Evolutionary conservation across 2,797 vertebrate genomes (phyloP), one percentile per base, ranked within the genome.

Genomic region (Coregonus ussuriensis): DNA sequence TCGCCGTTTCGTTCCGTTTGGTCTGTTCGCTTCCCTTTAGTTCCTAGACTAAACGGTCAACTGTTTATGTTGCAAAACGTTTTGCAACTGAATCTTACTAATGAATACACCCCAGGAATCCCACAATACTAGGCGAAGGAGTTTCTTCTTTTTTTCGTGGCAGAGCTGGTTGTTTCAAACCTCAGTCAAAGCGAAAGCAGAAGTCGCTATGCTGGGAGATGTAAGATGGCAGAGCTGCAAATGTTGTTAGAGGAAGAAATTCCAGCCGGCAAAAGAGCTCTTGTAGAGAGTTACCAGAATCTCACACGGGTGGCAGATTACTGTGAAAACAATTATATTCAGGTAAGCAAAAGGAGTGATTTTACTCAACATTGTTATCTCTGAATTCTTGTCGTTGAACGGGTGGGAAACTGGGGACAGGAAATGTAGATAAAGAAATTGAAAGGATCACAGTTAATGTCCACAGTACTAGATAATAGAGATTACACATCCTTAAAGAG

Each of bases 171-270:
- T 85, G 95, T 88, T 93, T 93, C 90, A 95, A 93, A 47, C 7
- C 41, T 47, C 41, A 47, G 41, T 92, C 94, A 92, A 86, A 91
- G 91, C 92, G 94, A 95, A 88, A 85, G 88, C 79, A 25, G 84
- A 89, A 85, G 87, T 95, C 94, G 95, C 94, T 94, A 95, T 95
- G 96, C 93, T 85, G 95, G 95, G 95, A 93, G 92, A 96, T 95
- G 95, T 94, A 98, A 97, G 96, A 98, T 99, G 98, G 98, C 97
- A 96, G 98, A 99, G 96, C 96, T 99, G 93, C 98, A 99, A 95
- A 98, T 98, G 97, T 93, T 99, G 93, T 92, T 99, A 96, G 97
- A 98, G 92, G 98, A 99, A 92, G 98, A 99, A 91, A 99, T 99
- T 87, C 98, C 98, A 72, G 96, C 97, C 80, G 97, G 97, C 76